Conservation (phyloP, 92 coral and sea anemone genomes). For the Phymanthus crucifer region DNA sequence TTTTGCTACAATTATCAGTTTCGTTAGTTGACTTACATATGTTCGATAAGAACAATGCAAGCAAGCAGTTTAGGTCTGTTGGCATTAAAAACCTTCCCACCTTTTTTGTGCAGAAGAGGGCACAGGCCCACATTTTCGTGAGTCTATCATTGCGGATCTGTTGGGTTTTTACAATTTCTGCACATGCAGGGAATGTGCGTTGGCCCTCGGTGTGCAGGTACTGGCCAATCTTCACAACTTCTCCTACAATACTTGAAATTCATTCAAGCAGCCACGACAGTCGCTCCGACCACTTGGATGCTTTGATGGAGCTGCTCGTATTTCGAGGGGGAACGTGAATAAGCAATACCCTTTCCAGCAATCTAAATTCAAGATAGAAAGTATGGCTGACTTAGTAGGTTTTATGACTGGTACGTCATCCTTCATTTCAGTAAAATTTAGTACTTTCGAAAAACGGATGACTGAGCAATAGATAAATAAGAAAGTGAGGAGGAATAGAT, state of each 20-base stretch:
- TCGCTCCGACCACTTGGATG: background rate
- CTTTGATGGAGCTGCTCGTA: background rate
- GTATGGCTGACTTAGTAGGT: no score
- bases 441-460: no score
- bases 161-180: background rate
- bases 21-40: background rate
- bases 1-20: no score
- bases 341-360: slow-evolving; percentile 4
- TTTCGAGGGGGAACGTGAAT: background rate
- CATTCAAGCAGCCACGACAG: slow-evolving; percentile 7
- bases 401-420: no score
- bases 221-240: slow-evolving; percentile 33
- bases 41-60: no score
- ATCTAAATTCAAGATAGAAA: background rate
- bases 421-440: no score
- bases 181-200: background rate
- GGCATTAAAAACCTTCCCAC: background rate
- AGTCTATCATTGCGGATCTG: background rate
- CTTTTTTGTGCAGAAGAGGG: slow-evolving; percentile 3
- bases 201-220: slow-evolving; percentile 33
- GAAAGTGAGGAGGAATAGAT: no score
- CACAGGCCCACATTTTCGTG: background rate
- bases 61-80: background rate
- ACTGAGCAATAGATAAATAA: no score
- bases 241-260: slow-evolving; percentile 21